Evolutionary conservation across 2,113 vertebrate genomes (phyloP), one percentile per base, ranked within the genome.

Genomic region (Pangasianodon hypophthalmus): DNA sequence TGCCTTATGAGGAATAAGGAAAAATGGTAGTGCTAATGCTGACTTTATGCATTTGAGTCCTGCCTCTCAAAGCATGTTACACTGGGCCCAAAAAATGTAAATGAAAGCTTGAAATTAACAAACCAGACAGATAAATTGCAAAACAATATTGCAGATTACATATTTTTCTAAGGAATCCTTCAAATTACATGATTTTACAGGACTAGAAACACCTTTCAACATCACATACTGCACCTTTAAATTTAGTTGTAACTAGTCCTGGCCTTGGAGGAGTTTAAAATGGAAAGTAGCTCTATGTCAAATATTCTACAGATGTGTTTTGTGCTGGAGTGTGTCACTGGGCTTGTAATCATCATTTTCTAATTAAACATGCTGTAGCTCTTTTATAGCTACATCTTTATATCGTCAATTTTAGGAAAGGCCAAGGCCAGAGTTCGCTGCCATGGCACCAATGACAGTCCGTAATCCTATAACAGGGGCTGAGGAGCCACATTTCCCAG

Each of bases 401-500:
- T 62, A 50, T 48, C 2, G 24, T 81, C 46, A 18, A 81, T 44
- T n/a, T 13, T 71, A 96, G 96, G 95, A 96, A 67, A 95, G 96
- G 29, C 96, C 96, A 4, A 93, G 95, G 1, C 95, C 95, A 0
- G 96, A 96, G 92, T 97, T 97, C 91, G 95, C 95, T 10, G 95
- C 96, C 46, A 95, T 95, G 95, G 96, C 96, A 0, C 96, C 94
- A 0, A 92, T 89, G 13, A 95, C 96, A 94, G 95, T 96, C 90
- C 92, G 94, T 58, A 97, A 97, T 89, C 96, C 96, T 7, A 91
- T 96, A 91, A 97, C 95, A 0, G 97, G 96, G 0, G 91, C 96
- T 19, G 96, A 96, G 90, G 97, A 97, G 89, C 96, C 96, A 0
- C 94, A 96, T 90, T 97, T 97, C 88, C 95, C 96, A 0, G 90